A percentile compares a stretch with the other conserved stretches of the same genome.
These are phyloP conservation scores for Hyposoter dolosus DNA, from an alignment of 2,888 invertebrate species.

Conservation along the genomic window DNA sequence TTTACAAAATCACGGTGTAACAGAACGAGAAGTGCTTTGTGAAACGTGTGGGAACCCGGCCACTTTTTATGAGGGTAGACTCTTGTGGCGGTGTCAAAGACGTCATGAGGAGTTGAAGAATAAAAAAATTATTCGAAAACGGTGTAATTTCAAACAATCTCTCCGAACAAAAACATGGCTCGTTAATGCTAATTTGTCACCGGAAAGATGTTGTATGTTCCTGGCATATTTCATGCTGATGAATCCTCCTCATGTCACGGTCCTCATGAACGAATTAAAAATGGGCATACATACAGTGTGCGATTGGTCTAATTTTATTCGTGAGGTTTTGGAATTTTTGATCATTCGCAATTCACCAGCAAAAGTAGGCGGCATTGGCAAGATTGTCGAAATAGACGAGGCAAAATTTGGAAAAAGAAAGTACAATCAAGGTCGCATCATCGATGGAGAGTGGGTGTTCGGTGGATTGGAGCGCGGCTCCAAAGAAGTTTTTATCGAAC, in stretches of 20 bases:
- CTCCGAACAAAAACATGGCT: slow-evolving; percentile 21
- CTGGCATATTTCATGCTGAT: background rate
- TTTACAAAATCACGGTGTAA: slow-evolving; percentile 14
- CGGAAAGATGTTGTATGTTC: slow-evolving; percentile 5
- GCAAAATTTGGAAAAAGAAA: background rate
- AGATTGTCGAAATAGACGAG: too few relatives aligned
- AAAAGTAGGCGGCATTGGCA: background rate
- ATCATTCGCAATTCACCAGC: too few relatives aligned
- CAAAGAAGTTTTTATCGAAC: background rate
- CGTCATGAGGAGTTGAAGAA: background rate
- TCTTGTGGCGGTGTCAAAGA: slow-evolving; percentile 6
- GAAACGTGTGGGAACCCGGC: background rate
- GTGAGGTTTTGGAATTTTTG: too few relatives aligned
- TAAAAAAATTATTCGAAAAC: background rate
- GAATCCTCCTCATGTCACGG: background rate
- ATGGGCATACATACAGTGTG: too few relatives aligned
- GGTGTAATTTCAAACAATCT: slow-evolving; percentile 15
- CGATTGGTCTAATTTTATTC: too few relatives aligned
- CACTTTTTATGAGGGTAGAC: background rate
- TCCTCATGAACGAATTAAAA: background rate
- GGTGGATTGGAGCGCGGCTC: too few relatives aligned
- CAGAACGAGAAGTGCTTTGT: background rate
- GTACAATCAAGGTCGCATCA: background rate
- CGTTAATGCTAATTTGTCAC: slow-evolving; percentile 18
- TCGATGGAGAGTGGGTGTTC: too few relatives aligned